Base-by-base conservation (phyloP, 37 sponge, comb jelly and placozoan species). In the Mnemiopsis leidyi region DNA sequence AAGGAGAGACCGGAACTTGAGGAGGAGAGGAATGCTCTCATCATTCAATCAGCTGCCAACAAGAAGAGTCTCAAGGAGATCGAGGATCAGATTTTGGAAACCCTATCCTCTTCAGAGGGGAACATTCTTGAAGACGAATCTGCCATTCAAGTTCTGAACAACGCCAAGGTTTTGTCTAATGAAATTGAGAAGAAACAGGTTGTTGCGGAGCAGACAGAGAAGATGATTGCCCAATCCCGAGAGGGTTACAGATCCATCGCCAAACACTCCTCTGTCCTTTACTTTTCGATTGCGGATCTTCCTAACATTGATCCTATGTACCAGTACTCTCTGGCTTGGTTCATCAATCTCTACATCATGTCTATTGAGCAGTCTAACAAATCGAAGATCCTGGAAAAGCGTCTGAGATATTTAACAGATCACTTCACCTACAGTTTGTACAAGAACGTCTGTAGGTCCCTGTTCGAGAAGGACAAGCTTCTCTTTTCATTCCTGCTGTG, bases 281-380 rank as follows among this genome's bases (percentile, higher is more conserved):
- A 97, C 96, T 99, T 99, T 96, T 99, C 97, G 48, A 99, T 96
- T 79, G 96, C 97, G 67, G 99, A 99, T 92, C 95, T 99, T 36
- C 97, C 99, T 18, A 99, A 99, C 95, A 99, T 99, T 48, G 99
- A 99, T 93, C 99, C 99, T 39, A 99, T 99, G 99, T 99, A 99
- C 95, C 99, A 99, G 95, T 99, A 99, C 96, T 97, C 97, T 30
- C 94, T 99, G 34, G 95, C 94, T 26, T 99, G 99, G 99, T 99
- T 97, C 93, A 95, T 99, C 92, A 99, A 99, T 92, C 95, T 97
- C 94, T 99, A 94, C 95, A 61, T 95, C 38, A 95, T 94, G 69
- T 96, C 97, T 69, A 99, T 99, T 76, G 93, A 85, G 93, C 97
- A 99, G 76, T 97, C 97, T 48, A 96, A 96, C 69, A 99, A 97